Evolutionary conservation across 1,140 invertebrate genomes (phyloP).

Genomic region (Drosophila subobscura): DNA sequence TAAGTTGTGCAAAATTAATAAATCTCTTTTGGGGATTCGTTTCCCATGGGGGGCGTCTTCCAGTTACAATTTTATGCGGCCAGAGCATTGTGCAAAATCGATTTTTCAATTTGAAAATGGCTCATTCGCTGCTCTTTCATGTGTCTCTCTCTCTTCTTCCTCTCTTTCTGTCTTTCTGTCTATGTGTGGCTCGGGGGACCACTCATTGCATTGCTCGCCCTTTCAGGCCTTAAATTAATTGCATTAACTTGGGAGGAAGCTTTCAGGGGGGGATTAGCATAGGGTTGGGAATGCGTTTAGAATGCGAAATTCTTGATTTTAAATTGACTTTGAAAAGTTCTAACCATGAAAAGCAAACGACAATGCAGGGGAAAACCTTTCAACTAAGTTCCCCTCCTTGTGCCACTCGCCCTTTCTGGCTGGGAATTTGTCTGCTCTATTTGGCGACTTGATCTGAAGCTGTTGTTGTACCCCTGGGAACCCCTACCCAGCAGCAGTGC

Average conservation of each 20-base stretch:
- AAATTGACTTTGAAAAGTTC: no score
- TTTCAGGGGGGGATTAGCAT: background rate
- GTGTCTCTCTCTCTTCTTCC: background rate
- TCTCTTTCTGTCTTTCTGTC: background rate
- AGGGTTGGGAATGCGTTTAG: no score
- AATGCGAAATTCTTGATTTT: no score
- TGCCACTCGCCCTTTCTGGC: no score
- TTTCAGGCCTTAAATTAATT: conserved; percentile 25
- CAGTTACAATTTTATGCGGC: conserved; percentile 32
- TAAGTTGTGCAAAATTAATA: conserved; percentile 17
- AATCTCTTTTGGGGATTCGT: background rate
- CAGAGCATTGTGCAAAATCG: conserved; percentile 58
- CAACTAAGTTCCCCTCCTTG: no score
- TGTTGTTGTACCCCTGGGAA: no score
- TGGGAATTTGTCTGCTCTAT: no score
- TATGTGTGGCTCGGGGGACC: background rate
- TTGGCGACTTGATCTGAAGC: no score
- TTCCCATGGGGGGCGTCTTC: background rate
- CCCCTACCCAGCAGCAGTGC: no score
- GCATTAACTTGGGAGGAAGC: conserved; percentile 17
- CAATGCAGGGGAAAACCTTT: no score
- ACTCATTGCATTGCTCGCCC: conserved; percentile 22
- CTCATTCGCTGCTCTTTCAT: background rate
- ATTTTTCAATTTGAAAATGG: conserved; percentile 55
- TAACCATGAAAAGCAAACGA: no score